Evolutionary conservation across 2,797 vertebrate genomes (phyloP).

Genomic region (Leuciscus waleckii): DNA sequence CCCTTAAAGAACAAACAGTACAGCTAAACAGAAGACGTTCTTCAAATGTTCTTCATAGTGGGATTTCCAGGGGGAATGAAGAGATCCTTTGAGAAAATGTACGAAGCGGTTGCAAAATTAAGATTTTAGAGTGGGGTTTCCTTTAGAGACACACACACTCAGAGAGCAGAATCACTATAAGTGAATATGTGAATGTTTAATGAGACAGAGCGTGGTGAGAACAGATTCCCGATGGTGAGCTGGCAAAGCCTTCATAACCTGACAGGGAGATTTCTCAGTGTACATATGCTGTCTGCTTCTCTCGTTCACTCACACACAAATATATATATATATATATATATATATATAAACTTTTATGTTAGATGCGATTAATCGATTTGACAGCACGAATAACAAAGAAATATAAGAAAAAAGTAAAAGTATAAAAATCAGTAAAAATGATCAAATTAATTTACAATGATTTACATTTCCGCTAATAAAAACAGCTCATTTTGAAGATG

Average conservation of each 20-base stretch:
- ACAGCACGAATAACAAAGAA: neutral
- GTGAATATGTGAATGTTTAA: constrained; percentile 43
- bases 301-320: constrained; percentile 39
- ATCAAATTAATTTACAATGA: neutral
- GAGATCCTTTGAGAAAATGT: constrained; percentile 1
- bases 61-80: constrained; percentile 10
- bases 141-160: constrained; percentile 17
- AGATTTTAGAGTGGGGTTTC: constrained; percentile 21
- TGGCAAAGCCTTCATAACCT: constrained; percentile 40
- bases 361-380: neutral
- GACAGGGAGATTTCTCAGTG: constrained; percentile 34
- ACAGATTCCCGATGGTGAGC: constrained; percentile 33
- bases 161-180: constrained; percentile 10
- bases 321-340: neutral
- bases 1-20: constrained; percentile 16
- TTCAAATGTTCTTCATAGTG: constrained; percentile 18
- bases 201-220: constrained; percentile 37
- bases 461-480: too few relatives aligned
- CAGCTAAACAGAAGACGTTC: constrained; percentile 8
- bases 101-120: neutral
- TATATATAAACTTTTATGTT: too few relatives aligned
- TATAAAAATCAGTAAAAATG: neutral
- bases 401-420: neutral
- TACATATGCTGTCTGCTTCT: constrained; percentile 34
- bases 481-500: neutral